Evolutionary conservation across 2,113 vertebrate genomes (phyloP).

Genomic region (Bujurquina vittata): DNA sequence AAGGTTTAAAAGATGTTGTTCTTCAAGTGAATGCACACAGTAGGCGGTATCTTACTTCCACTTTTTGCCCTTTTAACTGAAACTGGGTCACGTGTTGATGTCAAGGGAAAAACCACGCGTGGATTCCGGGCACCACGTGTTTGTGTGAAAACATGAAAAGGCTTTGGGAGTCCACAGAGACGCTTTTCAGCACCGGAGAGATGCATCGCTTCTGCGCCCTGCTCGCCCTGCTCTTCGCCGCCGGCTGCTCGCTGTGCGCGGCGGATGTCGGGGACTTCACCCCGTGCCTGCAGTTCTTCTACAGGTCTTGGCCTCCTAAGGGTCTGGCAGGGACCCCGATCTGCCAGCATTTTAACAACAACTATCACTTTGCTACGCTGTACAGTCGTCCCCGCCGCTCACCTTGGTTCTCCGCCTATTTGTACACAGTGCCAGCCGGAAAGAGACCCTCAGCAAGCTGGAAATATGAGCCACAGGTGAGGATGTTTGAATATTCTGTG

Average conservation of each 20-base stretch:
- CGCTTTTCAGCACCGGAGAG: not conserved
- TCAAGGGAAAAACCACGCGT: not conserved
- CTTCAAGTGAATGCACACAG: no score
- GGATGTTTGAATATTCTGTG: not conserved
- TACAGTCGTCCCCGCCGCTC: conserved; percentile 71
- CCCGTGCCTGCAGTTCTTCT: conserved; percentile 68
- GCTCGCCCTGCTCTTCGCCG: not conserved
- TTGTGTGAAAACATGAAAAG: not conserved
- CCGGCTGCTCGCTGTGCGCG: not conserved
- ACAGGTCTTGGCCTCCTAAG: conserved; percentile 67
- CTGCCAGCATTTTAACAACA: conserved; percentile 71
- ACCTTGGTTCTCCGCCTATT: conserved; percentile 74
- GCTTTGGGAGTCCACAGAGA: not conserved
- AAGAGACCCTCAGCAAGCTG: conserved; percentile 65
- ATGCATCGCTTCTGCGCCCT: conserved; percentile 1
- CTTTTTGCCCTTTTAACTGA: not conserved
- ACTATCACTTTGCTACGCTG: conserved; percentile 70
- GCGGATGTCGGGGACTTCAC: conserved; percentile 74
- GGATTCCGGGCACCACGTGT: not conserved
- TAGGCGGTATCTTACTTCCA: not conserved
- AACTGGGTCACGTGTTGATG: not conserved
- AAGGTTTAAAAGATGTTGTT: not conserved
- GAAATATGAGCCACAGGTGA: conserved; percentile 81
- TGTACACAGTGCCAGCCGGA: conserved; percentile 44
- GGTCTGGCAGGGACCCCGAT: conserved; percentile 68